Base-by-base conservation (phyloP, 1,140 invertebrate genomes). In the Harlomillsia oculata region DNA sequence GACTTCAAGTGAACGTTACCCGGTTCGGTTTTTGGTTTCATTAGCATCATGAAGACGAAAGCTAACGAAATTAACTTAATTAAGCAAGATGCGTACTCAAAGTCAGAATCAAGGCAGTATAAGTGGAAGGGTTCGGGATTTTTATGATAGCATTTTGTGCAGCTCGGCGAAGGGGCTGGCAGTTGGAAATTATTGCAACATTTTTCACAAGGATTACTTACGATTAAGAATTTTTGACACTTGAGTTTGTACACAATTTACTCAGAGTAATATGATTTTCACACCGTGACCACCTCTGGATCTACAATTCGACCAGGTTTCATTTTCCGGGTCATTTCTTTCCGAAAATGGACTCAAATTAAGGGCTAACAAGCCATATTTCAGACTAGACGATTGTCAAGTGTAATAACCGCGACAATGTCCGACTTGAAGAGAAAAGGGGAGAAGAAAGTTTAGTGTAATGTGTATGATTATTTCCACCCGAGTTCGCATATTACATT, bases 281-380 rank as follows among this genome's bases (percentile, higher is more conserved):
- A 8, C 8, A 8, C 26, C 5, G n/a, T 43, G 4, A 2, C 20
- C 20, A 9, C 6, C 26, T 9, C 2, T 26, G 28, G 8, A 25
- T 26, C 5, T 14, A 21, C 5, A 6, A 21, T 25, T 45, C 18
- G 21, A 18, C 1, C 9, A 29, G 40, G 20, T 28, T 53, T 48
- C 32, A 56, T 48, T 56, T 56, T 56, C 43, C 34, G 44, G 43
- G 5, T 48, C 44, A 25, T 56, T 56, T 54, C 41, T 46, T 54
- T 30, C 30, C n/a, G 23, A 48, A 39, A 56, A 40, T 46, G 21
- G 39, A 48, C 30, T 26, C 20, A 4, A 20, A 14, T 3, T 29
- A 30, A 30, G 18, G 44, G 20, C 5, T 46, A 30, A 30, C 25
- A 26, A 3, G 13, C 36, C 29, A 34, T 6, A 48, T 16, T 8